Evolutionary conservation across 2,797 vertebrate genomes (phyloP).

Genomic region (Gymnopithys bicolor): DNA sequence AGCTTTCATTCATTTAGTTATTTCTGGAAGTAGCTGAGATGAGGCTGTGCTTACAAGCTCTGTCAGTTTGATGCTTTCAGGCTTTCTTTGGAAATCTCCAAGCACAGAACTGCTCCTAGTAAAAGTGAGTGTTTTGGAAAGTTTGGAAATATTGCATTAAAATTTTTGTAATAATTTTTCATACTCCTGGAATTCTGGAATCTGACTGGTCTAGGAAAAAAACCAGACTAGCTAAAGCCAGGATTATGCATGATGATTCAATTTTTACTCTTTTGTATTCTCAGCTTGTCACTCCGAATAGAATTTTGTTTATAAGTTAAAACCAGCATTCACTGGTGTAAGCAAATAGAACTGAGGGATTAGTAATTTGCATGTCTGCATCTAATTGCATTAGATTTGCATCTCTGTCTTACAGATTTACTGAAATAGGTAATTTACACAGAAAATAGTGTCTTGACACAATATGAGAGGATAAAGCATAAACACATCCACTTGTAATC

Average conservation of each 20-base stretch:
- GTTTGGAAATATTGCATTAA: background rate
- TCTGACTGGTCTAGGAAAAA: background rate
- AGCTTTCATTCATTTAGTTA: background rate
- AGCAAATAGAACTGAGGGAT: constrained; percentile 34
- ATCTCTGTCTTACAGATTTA: constrained; percentile 43
- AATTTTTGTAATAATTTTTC: background rate
- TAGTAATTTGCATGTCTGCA: constrained; percentile 54
- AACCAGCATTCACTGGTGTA: background rate
- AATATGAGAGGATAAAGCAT: constrained; percentile 41
- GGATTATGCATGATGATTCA: constrained; percentile 27
- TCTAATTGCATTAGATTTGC: constrained; percentile 64
- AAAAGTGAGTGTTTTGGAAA: background rate
- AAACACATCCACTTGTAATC: constrained; percentile 37
- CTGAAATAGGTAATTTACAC: constrained; percentile 52
- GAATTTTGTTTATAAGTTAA: constrained; percentile 32
- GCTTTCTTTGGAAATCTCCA: background rate
- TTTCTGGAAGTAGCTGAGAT: background rate
- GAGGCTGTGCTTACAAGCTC: background rate
- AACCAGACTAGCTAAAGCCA: background rate
- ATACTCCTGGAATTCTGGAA: background rate
- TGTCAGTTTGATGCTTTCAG: background rate
- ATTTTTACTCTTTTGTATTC: constrained; percentile 30
- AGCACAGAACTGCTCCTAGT: background rate
- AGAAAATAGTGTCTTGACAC: constrained; percentile 45
- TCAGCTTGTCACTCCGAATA: constrained; percentile 1